Evolutionary conservation across 2,797 vertebrate species (phyloP).

Genomic region (Phataginus tricuspis): DNA sequence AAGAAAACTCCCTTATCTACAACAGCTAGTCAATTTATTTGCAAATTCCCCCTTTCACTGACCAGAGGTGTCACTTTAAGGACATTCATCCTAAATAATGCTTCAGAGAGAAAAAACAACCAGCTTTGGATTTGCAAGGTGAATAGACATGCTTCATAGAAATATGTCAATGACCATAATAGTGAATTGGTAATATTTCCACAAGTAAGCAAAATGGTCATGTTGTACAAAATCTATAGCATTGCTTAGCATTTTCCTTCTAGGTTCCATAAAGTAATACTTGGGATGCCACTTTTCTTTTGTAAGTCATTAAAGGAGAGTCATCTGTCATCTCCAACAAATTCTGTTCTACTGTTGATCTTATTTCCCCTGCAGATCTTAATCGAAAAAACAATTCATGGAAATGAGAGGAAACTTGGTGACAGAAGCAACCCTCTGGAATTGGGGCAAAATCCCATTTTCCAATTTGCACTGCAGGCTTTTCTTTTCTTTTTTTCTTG

Average conservation of each 20-base stretch:
- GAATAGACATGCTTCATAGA: background rate
- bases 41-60: background rate
- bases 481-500: constrained; percentile 9
- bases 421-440: constrained; percentile 53
- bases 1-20: constrained; percentile 1
- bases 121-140: background rate
- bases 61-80: background rate
- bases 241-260: constrained; percentile 34
- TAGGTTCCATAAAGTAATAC: constrained; percentile 44
- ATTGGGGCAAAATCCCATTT: constrained; percentile 46
- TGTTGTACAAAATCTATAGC: background rate
- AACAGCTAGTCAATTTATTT: constrained; percentile 4
- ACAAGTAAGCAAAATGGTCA: constrained; percentile 3
- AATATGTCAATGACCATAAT: background rate
- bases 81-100: background rate
- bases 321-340: constrained; percentile 51
- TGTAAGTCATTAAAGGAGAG: constrained; percentile 59
- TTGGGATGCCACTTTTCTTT: constrained; percentile 51
- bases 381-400: constrained; percentile 59
- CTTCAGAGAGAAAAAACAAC: background rate
- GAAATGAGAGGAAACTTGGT: constrained; percentile 57
- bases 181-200: background rate
- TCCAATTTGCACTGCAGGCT: constrained; percentile 4
- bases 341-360: constrained; percentile 33
- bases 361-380: constrained; percentile 61